Evolutionary conservation across 2,888 invertebrate species (phyloP).

Genomic region (Eupithecia inturbata): DNA sequence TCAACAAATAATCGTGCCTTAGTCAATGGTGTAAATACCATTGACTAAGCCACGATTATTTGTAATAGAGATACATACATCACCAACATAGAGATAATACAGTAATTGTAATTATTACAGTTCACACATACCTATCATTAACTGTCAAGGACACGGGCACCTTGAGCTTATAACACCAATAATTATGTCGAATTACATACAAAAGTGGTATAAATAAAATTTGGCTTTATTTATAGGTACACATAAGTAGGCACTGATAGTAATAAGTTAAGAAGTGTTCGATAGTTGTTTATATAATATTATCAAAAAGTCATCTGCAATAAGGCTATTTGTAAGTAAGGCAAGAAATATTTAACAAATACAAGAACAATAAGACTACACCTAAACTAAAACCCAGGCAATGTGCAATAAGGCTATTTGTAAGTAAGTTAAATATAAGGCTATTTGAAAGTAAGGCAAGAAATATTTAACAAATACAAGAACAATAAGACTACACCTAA

Average conservation of each 20-base stretch:
- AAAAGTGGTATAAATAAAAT: slow-evolving; percentile 51
- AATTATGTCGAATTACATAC: slow-evolving; percentile 58
- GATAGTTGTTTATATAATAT: not conserved
- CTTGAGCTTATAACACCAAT: slow-evolving; percentile 59
- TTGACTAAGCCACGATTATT: not conserved
- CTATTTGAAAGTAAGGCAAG: no score
- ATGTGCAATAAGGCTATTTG: no score
- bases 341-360: not conserved
- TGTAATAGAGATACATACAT: not conserved
- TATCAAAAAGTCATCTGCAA: not conserved
- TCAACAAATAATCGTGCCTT: no score
- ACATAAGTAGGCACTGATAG: not conserved
- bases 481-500: not conserved
- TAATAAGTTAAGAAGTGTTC: not conserved
- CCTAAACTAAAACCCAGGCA: not conserved
- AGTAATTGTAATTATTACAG: slow-evolving; percentile 52
- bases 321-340: no score
- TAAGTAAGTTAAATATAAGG: no score
- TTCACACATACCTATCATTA: slow-evolving; percentile 54
- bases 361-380: not conserved
- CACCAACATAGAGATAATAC: slow-evolving; percentile 19
- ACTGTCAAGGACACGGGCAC: slow-evolving; percentile 57
- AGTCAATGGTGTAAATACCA: not conserved
- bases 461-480: not conserved
- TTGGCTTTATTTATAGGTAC: slow-evolving; percentile 21